Evolutionary conservation across 1,140 invertebrate genomes (phyloP).

Genomic region (Drosophila carrolli): DNA sequence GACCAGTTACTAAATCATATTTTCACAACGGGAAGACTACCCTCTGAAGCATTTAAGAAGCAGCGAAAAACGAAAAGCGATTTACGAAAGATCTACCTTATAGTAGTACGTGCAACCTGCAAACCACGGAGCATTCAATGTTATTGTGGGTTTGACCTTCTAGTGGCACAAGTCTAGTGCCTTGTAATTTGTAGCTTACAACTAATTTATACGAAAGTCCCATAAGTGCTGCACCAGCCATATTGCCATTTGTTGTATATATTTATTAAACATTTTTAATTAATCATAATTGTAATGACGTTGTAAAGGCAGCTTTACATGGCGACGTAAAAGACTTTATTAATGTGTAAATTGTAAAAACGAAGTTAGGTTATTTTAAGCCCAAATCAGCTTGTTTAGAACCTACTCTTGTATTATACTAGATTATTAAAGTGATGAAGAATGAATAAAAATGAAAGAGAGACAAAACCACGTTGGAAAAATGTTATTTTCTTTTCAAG

Average conservation of each 20-base stretch:
- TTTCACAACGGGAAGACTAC: conserved; percentile 26
- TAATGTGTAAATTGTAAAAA: conserved; percentile 55
- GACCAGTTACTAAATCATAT: conserved; percentile 48
- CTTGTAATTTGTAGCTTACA: conserved; percentile 47
- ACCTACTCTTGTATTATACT: conserved; percentile 42
- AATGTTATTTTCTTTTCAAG: too few relatives aligned
- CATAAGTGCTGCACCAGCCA: conserved; percentile 39
- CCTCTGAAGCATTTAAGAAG: conserved; percentile 20
- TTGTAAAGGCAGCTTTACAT: conserved; percentile 45
- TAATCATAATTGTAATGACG: conserved; percentile 27
- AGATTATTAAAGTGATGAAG: conserved; percentile 24
- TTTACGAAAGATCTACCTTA: conserved; percentile 29
- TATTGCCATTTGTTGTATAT: conserved; percentile 76
- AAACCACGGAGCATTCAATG: conserved; percentile 55
- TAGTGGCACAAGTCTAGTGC: conserved; percentile 37
- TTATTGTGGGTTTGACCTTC: conserved; percentile 30
- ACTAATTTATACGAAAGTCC: conserved; percentile 45
- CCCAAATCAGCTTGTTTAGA: conserved; percentile 5
- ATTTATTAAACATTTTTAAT: conserved; percentile 66
- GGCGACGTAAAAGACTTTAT: conserved; percentile 69
- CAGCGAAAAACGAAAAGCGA: conserved; percentile 11
- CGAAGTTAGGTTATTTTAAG: not conserved
- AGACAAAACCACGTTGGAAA: too few relatives aligned
- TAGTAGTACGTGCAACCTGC: conserved; percentile 40
- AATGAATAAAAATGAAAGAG: conserved; percentile 11